Conservation (phyloP, 2,797 vertebrate species). For the Harpagifer antarcticus region DNA sequence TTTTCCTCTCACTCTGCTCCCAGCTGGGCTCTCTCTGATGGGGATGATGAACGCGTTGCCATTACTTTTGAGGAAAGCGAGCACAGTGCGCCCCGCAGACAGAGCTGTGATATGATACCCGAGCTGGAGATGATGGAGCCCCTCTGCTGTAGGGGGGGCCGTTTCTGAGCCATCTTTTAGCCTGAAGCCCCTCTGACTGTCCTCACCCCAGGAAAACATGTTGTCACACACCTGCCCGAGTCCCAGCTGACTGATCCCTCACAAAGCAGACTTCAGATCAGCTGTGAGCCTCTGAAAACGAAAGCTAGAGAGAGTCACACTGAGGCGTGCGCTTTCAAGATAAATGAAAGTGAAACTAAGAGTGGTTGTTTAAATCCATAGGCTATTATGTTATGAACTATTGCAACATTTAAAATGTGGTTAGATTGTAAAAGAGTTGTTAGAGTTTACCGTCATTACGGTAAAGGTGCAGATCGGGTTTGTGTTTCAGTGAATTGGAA, state of each 20-base stretch:
- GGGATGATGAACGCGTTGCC: conserved; percentile 43
- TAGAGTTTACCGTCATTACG: too few species aligned
- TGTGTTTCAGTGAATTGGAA: too few species aligned
- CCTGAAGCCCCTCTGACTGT: conserved; percentile 19
- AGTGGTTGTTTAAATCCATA: too few species aligned
- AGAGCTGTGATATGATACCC: conserved; percentile 10
- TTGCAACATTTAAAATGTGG: too few species aligned
- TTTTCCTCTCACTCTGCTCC: conserved; percentile 37
- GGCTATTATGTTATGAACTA: too few species aligned
- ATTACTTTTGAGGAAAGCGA: conserved; percentile 40
- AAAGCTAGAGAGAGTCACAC: not conserved
- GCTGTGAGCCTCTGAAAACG: not conserved
- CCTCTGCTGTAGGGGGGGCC: not conserved
- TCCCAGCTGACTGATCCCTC: not conserved
- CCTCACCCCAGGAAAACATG: conserved; percentile 57
- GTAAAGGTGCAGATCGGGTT: too few species aligned
- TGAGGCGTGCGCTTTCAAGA: not conserved
- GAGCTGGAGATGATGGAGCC: not conserved
- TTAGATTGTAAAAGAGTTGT: too few species aligned
- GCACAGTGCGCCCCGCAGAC: conserved; percentile 22
- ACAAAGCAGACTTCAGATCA: not conserved
- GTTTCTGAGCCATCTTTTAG: not conserved
- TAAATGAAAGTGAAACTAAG: conserved; percentile 3
- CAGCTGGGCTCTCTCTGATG: not conserved
- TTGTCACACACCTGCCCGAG: fast-evolving